phyloP scores from a whole-genome alignment of 2,797 vertebrate species.

The Lophotriccus pileatus region DNA sequence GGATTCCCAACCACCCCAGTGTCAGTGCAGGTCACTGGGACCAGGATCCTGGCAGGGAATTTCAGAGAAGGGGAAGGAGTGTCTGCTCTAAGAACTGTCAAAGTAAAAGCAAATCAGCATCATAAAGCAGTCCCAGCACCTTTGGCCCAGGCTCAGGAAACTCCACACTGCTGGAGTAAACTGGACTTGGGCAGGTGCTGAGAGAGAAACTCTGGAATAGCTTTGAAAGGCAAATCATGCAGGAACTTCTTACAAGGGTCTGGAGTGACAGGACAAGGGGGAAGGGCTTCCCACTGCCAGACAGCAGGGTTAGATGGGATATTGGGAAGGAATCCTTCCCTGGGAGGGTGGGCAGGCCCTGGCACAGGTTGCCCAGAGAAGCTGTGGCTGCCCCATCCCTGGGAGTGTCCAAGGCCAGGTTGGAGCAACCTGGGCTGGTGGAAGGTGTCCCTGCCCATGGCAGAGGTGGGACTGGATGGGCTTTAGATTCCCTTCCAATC shows the following conservation, averaged over 20 bases:
- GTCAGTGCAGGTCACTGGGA: neutral
- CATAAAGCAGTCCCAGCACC: neutral
- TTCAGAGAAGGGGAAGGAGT: neutral
- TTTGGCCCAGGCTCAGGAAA: neutral
- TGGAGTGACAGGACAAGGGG: neutral
- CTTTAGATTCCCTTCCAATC: neutral
- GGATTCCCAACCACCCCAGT: neutral
- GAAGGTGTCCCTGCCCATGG: neutral
- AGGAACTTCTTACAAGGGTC: neutral
- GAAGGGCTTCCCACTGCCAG: neutral
- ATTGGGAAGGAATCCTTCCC: neutral
- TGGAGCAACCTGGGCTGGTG: neutral
- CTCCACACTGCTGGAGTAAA: neutral
- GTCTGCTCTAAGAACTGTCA: neutral
- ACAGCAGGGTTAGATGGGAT: neutral
- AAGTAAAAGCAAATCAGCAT: neutral
- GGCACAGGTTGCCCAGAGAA: neutral
- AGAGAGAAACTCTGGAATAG: neutral
- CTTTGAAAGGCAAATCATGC: neutral
- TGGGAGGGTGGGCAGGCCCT: neutral
- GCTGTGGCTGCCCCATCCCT: neutral
- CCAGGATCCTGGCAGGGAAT: neutral
- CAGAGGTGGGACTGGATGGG: accelerated
- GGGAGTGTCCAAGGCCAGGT: neutral
- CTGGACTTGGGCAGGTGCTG: neutral